Conservation (phyloP, 2,113 vertebrate species). For the Phylloscopus whistleri region DNA sequence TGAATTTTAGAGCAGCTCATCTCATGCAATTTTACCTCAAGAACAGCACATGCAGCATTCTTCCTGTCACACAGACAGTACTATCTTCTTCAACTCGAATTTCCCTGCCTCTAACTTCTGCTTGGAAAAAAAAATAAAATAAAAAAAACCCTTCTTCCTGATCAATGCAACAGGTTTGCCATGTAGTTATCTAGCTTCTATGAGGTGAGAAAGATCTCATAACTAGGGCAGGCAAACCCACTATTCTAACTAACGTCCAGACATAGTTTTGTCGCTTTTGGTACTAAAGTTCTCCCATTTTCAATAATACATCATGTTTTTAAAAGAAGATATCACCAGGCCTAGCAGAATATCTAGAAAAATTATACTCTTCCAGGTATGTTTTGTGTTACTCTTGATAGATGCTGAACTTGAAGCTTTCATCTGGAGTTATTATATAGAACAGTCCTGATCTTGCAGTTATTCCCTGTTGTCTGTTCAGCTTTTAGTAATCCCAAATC, state of each 20-base stretch:
- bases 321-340: background rate
- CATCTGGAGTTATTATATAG: background rate
- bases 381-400: background rate
- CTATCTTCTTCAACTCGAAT: background rate
- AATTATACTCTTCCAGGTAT: background rate
- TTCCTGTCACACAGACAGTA: background rate
- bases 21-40: background rate
- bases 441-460: background rate
- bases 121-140: background rate
- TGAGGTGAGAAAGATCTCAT: background rate
- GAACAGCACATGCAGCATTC: rapidly evolving
- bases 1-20: background rate
- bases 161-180: background rate
- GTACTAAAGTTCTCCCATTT: background rate
- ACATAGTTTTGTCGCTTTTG: background rate
- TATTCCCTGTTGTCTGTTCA: background rate
- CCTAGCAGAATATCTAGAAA: background rate
- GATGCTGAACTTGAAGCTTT: background rate
- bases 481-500: background rate
- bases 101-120: background rate
- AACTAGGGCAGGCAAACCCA: background rate
- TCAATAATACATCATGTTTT: background rate
- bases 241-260: background rate
- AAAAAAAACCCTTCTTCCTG: background rate
- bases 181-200: background rate